Evolutionary conservation across 2,888 invertebrate genomes (phyloP), one percentile per base, ranked within the genome.

Genomic region (Timandra comae): DNA sequence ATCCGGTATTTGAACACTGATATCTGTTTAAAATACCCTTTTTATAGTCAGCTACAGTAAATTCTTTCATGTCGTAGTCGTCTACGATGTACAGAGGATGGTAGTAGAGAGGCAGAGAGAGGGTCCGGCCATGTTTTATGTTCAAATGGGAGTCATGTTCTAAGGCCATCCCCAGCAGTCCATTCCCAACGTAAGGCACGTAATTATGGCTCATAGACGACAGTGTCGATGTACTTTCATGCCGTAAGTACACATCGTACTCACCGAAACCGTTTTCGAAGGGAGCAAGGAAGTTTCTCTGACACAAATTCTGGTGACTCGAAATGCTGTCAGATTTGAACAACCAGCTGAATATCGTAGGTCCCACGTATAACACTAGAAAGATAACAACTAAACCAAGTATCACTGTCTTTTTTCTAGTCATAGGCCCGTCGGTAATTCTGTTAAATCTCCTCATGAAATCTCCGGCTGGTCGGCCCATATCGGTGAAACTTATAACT

Each of bases 161-260:
- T 24, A 93, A 72, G 22, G 90, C 85, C 22, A 92, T 52, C 0
- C 92, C 93, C 40, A 93, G 75, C 38, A 90, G 78, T 1, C 94
- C 94, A 72, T 94, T 94, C 7, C 93, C 94, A 36, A 91, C 86
- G 56, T 92, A 93, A 51, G 93, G 92, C 65, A 92, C 86, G 55
- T 89, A 91, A 44, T 87, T 84, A 25, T 88, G 87, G 49, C 89
- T 89, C 8, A 84, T 78, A 2, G 85, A 72, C 9, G 68, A 64
- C 21, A 82, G 52, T 3, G 81, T 75, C 3, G 88, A 84, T 7
- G 87, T 74, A 33, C 87, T 80, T 55, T 91, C 90, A 22, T 72
- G 67, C 39, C 89, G 77, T 42, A 93, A 76, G 58, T 91, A 91
- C 5, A 89, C 91, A 61, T 92, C 91, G 59, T 90, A 91, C 40